A percentile compares a stretch with the other conserved stretches of the same genome.
Conservation (phyloP, 2,797 vertebrate genomes). For the Loris lydekkerianus region DNA sequence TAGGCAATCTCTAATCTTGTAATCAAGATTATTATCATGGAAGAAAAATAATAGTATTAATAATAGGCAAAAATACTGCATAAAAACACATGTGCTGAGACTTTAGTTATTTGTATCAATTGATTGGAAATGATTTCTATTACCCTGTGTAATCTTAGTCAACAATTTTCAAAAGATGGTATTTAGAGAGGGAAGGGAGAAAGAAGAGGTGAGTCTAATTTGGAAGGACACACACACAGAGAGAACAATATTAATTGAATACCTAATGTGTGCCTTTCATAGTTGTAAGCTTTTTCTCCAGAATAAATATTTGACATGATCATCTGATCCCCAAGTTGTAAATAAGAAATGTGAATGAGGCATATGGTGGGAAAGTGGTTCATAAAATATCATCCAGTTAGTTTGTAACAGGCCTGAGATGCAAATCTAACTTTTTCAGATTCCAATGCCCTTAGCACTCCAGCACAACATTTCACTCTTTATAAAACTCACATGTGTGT, state of each 20-base stretch:
- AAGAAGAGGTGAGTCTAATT: not conserved
- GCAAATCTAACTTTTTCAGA: not conserved
- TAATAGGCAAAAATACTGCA: not conserved
- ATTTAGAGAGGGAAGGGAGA: not conserved
- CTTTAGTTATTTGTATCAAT: not conserved
- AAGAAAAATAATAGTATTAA: not conserved
- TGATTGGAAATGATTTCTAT: not conserved
- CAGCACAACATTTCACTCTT: not conserved
- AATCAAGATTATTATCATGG: not conserved
- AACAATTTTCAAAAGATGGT: not conserved
- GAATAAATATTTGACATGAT: not conserved
- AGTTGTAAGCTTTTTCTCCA: not conserved
- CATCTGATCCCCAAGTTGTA: not conserved
- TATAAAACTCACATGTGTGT: not conserved
- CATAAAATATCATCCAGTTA: not conserved
- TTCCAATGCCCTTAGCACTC: not conserved
- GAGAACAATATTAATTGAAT: not conserved
- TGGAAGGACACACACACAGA: not conserved
- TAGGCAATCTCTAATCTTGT: not conserved
- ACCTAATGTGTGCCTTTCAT: not conserved
- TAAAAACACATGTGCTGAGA: not conserved
- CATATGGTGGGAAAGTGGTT: not conserved
- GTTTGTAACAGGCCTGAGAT: not conserved
- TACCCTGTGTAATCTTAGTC: not conserved
- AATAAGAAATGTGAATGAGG: not conserved